These are phyloP conservation scores for Apostichopus californicus DNA, from an alignment of 35 echinoderm and acorn worm genomes.

Conservation along the genomic window DNA sequence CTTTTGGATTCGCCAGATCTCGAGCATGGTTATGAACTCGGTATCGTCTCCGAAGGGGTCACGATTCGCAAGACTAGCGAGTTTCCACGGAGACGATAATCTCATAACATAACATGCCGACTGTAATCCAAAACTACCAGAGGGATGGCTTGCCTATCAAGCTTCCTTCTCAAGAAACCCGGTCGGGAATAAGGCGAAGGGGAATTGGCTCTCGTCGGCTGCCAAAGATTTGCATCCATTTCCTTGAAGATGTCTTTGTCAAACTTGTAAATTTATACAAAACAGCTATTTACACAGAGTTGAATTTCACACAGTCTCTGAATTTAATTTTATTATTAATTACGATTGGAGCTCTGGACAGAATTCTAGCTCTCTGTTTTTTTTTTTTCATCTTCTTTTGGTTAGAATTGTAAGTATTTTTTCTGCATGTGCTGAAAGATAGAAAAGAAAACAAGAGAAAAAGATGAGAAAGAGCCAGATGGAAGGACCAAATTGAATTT, in stretches of 20 bases:
- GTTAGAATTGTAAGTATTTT: neutral
- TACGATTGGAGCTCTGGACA: neutral
- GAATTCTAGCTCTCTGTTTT: neutral
- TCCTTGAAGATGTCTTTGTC: conserved; percentile 33
- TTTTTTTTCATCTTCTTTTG: neutral
- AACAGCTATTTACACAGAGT: conserved; percentile 28
- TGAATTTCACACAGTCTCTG: neutral
- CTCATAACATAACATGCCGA: neutral
- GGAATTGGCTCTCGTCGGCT: neutral
- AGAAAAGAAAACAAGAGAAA: neutral
- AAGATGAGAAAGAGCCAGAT: neutral
- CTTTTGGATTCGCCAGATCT: neutral
- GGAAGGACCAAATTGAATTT: no score
- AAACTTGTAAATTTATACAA: conserved; percentile 18
- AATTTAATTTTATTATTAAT: conserved; percentile 16
- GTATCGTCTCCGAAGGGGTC: conserved; percentile 23
- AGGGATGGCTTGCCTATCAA: conserved; percentile 15
- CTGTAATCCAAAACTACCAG: conserved; percentile 30
- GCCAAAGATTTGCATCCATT: neutral
- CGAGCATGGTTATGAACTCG: neutral
- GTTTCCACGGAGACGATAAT: conserved; percentile 29
- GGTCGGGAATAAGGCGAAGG: conserved; percentile 1
- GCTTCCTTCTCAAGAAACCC: neutral
- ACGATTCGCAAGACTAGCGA: conserved; percentile 7
- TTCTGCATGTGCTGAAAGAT: neutral